Conservation (phyloP, 1,140 invertebrate species). For the Mya arenaria region DNA sequence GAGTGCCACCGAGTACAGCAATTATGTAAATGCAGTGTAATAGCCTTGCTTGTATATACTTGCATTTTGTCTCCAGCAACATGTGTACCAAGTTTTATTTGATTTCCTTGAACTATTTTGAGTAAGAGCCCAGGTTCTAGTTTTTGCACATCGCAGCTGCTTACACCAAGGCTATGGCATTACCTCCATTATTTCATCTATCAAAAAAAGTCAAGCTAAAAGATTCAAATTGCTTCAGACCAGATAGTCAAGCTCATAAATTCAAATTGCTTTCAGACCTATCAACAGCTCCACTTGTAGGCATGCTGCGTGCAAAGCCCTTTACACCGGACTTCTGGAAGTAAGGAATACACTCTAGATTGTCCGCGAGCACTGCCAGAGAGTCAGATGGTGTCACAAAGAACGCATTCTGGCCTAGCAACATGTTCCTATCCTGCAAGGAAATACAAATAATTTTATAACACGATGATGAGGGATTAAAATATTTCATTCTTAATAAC, state of each 20-base stretch:
- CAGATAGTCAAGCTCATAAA: not conserved
- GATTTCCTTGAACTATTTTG: too few species aligned
- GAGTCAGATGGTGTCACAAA: slow-evolving; percentile 99
- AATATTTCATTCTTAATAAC: too few species aligned
- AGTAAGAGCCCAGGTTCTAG: too few species aligned
- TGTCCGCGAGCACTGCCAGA: slow-evolving; percentile 96
- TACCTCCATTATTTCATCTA: not conserved
- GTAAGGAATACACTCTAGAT: slow-evolving; percentile 96
- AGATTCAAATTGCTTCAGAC: not conserved
- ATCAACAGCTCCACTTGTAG: slow-evolving; percentile 98
- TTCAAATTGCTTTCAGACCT: slow-evolving; percentile 80
- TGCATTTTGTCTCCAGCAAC: too few species aligned
- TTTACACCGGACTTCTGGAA: slow-evolving; percentile 91
- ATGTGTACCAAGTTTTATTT: too few species aligned
- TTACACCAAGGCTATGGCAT: not conserved
- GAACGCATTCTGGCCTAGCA: slow-evolving; percentile 97
- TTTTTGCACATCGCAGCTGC: not conserved
- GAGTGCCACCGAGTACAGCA: too few species aligned
- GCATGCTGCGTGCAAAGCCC: slow-evolving; percentile 99
- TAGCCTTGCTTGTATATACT: too few species aligned
- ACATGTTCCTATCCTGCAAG: slow-evolving; percentile 95
- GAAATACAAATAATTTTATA: too few species aligned
- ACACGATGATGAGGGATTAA: too few species aligned
- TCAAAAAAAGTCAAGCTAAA: not conserved
- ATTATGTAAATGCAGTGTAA: too few species aligned